phyloP scores from a whole-genome alignment of 2,888 invertebrate species.

The Heteromurus nitidus region DNA sequence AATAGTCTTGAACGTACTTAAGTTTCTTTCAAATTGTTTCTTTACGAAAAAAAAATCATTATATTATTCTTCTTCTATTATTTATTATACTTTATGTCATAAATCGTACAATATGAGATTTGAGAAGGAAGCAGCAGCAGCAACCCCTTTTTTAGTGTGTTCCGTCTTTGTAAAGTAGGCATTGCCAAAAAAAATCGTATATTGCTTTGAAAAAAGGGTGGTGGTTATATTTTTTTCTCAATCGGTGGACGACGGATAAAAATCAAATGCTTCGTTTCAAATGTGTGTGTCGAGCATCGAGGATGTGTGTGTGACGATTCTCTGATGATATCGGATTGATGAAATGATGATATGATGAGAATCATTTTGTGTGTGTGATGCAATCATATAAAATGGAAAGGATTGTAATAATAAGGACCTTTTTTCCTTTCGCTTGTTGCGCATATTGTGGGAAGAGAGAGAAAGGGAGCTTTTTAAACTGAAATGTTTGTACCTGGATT shows the following conservation, averaged over 20 bases:
- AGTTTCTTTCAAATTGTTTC: slow-evolving; percentile 28
- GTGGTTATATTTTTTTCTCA: slow-evolving; percentile 20
- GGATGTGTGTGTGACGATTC: neutral
- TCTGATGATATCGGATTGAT: slow-evolving; percentile 52
- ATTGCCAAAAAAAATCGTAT: slow-evolving; percentile 16
- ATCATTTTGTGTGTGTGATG: slow-evolving; percentile 39
- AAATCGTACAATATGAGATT: too few relatives aligned
- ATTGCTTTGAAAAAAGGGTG: slow-evolving; percentile 57
- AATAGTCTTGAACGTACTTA: slow-evolving; percentile 1
- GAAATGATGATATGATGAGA: slow-evolving; percentile 59
- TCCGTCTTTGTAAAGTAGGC: too few relatives aligned
- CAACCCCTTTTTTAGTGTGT: too few relatives aligned
- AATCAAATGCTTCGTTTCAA: slow-evolving; percentile 8
- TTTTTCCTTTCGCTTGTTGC: too few relatives aligned
- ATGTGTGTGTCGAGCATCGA: slow-evolving; percentile 1
- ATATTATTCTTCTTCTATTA: too few relatives aligned
- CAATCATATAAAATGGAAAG: slow-evolving; percentile 50
- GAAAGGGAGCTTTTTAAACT: too few relatives aligned
- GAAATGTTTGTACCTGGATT: too few relatives aligned
- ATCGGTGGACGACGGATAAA: slow-evolving; percentile 6
- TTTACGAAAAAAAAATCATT: too few relatives aligned
- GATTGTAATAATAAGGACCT: slow-evolving; percentile 32
- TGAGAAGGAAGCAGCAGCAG: too few relatives aligned
- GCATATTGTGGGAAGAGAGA: slow-evolving; percentile 12
- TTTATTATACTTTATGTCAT: too few relatives aligned